Base-by-base conservation (phyloP, 1,140 invertebrate species). In the Aradophagus sp. region DNA sequence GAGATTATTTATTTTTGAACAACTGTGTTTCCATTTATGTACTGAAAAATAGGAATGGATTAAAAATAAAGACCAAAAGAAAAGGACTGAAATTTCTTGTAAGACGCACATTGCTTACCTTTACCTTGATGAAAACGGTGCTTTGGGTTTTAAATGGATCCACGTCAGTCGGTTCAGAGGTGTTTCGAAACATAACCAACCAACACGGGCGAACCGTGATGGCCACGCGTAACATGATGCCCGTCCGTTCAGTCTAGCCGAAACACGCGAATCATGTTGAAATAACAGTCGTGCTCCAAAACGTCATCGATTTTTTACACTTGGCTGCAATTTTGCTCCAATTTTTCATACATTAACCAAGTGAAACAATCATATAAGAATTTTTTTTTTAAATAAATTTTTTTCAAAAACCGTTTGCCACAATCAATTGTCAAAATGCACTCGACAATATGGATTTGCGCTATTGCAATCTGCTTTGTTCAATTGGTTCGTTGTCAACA, bases 391-490 rank as follows among this genome's bases (percentile, higher is more conserved):
- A n/a, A n/a, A n/a, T n/a, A n/a, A n/a, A n/a, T n/a, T n/a, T n/a
- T n/a, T n/a, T n/a, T n/a, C n/a, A n/a, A n/a, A n/a, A n/a, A n/a
- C n/a, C n/a, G n/a, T n/a, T n/a, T n/a, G n/a, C n/a, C n/a, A n/a
- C n/a, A n/a, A n/a, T n/a, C n/a, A n/a, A n/a, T n/a, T n/a, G n/a
- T 20, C 36, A 82, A 77, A 55, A 84, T 84, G 84, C 62, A 75
- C 19, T 73, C 76, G 74, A 77, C 66, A 45, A 70, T 81, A 23
- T 80, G 74, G 74, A 45, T 77, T 36, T 77, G 75, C 55, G 48
- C 77, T 32, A 66, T 82, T 20, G 74, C 73, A 16, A 70, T 16
- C 29, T 73, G 58, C 31, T 63, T 38, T 39, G 62, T 66, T 39
- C 65, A 76, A 56, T 69, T 45, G 39, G 50, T 66, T 10, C 12